Evolutionary conservation across 2,888 invertebrate species (phyloP), one percentile per base, ranked within the genome.

Genomic region (Muscina levida): DNA sequence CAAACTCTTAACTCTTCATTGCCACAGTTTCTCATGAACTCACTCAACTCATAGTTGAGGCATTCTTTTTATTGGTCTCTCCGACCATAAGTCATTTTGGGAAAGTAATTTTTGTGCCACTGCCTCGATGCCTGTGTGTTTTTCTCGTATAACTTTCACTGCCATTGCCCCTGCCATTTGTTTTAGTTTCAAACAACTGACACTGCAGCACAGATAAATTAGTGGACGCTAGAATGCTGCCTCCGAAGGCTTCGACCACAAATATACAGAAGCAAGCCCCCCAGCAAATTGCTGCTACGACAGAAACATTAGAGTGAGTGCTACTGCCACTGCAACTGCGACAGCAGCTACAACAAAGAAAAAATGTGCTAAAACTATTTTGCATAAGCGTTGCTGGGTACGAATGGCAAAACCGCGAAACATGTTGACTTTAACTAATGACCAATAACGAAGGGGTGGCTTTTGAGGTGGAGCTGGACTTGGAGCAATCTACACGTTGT

Each of bases 161-260:
- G 11, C 24, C 13, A n/a, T n/a, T n/a, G n/a, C 44, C 53, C 22
- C 65, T 68, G 31, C 67, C 76, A 81, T 81, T 81, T 81, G 73
- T 81, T 81, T 71, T 67, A 81, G 70, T 77, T 77, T 57, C 57
- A 77, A 81, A 81, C 80, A 81, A 77, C 80, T 81, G 80, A 81
- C 80, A 81, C 53, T 48, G 80, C 80, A 71, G 74, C 80, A 77
- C 71, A 81, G 73, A 81, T 81, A 81, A 81, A 81, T 81, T 81
- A 81, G 77, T 77, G 77, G 76, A n/a, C 62, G 42, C 62, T 13
- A 42, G 42, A 62, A 11, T 13, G 39, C 62, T 1, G 15, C 13
- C 31, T 2, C 17, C 1, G 22, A 42, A 42, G 42, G 1, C 31
- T 31, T 1, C 22, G 11, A 37, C 59, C 59, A 31, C 59, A 62